These are phyloP conservation scores for Cervus canadensis DNA, from an alignment of 2,113 vertebrate genomes.

Conservation along the genomic window DNA sequence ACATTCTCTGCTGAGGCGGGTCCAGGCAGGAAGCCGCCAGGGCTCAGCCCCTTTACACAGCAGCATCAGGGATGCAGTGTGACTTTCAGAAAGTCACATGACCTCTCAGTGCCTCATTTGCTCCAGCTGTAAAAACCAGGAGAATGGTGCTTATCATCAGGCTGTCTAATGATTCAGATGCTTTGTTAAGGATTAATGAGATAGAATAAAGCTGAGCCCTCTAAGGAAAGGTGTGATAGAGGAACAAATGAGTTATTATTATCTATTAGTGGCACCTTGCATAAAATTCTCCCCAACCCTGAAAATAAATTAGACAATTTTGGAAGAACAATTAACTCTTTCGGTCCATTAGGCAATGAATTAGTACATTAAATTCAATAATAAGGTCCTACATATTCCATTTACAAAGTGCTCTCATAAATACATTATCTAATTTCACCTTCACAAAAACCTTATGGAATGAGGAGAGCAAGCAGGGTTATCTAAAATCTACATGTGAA, in stretches of 20 bases:
- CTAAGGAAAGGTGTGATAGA: conserved; percentile 5
- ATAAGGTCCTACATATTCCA: conserved; percentile 28
- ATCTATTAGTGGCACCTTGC: conserved; percentile 46
- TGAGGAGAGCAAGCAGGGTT: not conserved
- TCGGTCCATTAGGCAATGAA: conserved; percentile 43
- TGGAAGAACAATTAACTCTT: conserved; percentile 53
- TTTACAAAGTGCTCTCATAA: conserved; percentile 38
- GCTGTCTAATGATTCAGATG: not conserved
- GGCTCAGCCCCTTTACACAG: not conserved
- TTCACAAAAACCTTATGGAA: conserved; percentile 7
- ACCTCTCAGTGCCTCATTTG: conserved; percentile 28
- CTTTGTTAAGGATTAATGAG: conserved; percentile 44
- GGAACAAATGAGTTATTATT: conserved; percentile 61
- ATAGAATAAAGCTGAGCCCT: conserved; percentile 21
- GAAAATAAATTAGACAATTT: conserved; percentile 55
- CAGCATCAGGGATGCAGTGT: not conserved
- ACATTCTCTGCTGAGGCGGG: not conserved
- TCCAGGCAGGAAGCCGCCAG: not conserved
- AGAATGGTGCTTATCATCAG: not conserved
- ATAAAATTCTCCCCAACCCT: conserved; percentile 15
- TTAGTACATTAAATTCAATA: conserved; percentile 55
- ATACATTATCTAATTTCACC: conserved; percentile 39
- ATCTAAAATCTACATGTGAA: not conserved
- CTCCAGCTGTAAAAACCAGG: conserved; percentile 10
- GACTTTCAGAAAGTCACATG: conserved; percentile 42